Base-by-base conservation (phyloP, 2,888 invertebrate genomes). In the Atrina japonica region DNA sequence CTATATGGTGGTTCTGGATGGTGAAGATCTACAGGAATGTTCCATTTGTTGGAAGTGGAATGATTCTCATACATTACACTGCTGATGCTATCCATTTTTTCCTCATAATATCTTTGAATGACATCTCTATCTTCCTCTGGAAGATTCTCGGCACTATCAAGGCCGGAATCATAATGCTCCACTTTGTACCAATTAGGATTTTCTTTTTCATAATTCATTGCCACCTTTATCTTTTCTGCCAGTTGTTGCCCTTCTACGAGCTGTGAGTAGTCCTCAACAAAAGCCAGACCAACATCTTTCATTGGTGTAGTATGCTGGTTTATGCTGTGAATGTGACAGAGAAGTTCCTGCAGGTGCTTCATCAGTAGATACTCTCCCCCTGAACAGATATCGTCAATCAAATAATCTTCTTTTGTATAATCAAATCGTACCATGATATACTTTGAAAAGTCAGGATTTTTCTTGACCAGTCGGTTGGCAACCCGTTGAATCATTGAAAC, bases 241-340 rank as follows among this genome's bases (percentile, higher is more conserved):
- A 69, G 41, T 23, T 40, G 14, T 23, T 21, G 21, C 2, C 69
- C 69, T 7, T 69, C 69, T 25, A 35, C 41, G 5, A 53, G n/a
- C 18, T 49, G 30, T 25, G 41, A 27, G 5, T 25, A 49, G 43
- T 53, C 30, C n/a, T 56, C 18, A 1, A 58, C 53, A 43, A 64
- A 58, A 1, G 58, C 49, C 18, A 69, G 16, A 2, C 45, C 63
- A 11, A 64, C 69, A 23, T 35, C 56, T 29, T 25, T 43, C 40
- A 64, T 52, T 21, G 47, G 45, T 3, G 56, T 50, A 27, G 23
- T 30, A 14, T 66, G 66, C 14, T 40, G 50, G 11, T 60, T 59
- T 16, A 70, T 35, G 14, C 56, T 18, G 41, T 70, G 70, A 49
- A 70, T 60, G 25, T 70, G 70, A 29, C 66, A 70, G 21, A 70